phyloP scores from a whole-genome alignment of 2,888 invertebrate species.

The Myopa testacea region DNA sequence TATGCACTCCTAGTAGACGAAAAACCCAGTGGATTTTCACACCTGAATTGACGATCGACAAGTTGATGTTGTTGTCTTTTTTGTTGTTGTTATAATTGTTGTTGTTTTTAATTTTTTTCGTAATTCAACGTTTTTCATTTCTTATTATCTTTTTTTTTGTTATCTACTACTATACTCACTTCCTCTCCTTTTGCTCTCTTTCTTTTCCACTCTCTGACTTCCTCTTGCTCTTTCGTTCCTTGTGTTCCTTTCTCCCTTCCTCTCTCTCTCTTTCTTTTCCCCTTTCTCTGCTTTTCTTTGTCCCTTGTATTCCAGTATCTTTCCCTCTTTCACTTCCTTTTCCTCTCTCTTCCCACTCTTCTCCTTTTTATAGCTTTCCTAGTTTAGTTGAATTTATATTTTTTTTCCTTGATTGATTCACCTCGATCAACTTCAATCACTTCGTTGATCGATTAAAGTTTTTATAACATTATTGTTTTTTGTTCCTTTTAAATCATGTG shows the following conservation, averaged over 20 bases:
- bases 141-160: neutral
- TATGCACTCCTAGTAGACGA: neutral
- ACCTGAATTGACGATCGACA: conserved; percentile 41
- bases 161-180: neutral
- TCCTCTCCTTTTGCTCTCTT: neutral
- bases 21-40: conserved; percentile 41
- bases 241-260: too few relatives aligned
- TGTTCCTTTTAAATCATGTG: neutral
- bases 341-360: neutral
- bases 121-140: neutral
- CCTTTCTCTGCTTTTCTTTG: too few relatives aligned
- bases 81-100: neutral
- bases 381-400: neutral
- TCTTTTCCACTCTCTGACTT: neutral
- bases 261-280: too few relatives aligned
- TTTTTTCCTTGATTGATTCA: neutral
- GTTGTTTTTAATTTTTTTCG: neutral
- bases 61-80: neutral
- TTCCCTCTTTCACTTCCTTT: neutral
- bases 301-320: too few relatives aligned
- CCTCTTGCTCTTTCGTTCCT: too few relatives aligned
- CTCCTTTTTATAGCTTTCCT: neutral
- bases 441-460: conserved; percentile 30
- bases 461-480: conserved; percentile 9
- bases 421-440: conserved; percentile 37